Conservation (phyloP, 2,113 vertebrate genomes). For the Columba janthina region DNA sequence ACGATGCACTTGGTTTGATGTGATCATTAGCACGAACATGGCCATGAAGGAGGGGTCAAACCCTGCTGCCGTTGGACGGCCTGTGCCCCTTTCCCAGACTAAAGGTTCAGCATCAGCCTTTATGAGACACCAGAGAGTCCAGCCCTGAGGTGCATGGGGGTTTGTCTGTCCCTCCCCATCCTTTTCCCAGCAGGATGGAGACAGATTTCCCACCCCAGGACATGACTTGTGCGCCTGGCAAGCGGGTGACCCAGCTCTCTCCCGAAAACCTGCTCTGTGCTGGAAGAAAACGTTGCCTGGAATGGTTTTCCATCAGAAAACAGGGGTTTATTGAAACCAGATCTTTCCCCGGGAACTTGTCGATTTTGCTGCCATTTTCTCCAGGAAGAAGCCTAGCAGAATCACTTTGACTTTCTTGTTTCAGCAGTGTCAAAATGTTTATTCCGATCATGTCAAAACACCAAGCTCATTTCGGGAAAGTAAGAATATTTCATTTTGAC, state of each 20-base stretch:
- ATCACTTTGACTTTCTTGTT: slow-evolving; percentile 63
- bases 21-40: fast-evolving
- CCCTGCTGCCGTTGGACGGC: not conserved
- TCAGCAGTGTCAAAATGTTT: slow-evolving; percentile 68
- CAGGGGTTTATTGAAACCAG: not conserved
- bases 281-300: not conserved
- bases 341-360: not conserved
- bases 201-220: not conserved
- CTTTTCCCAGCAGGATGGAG: not conserved
- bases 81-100: fast-evolving
- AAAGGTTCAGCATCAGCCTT: not conserved
- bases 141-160: fast-evolving
- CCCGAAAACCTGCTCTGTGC: not conserved
- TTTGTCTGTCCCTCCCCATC: not conserved
- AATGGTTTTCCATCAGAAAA: not conserved
- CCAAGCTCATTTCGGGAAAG: slow-evolving; percentile 30
- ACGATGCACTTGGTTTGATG: fast-evolving
- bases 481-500: slow-evolving; percentile 44
- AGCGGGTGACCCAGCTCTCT: not conserved
- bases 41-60: not conserved
- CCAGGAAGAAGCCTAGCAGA: not conserved
- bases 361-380: slow-evolving; percentile 39
- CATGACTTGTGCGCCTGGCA: fast-evolving
- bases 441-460: slow-evolving; percentile 55
- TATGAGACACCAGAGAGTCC: fast-evolving